phyloP scores from a whole-genome alignment of 2,888 invertebrate genomes.

The Metallyticus violacea region DNA sequence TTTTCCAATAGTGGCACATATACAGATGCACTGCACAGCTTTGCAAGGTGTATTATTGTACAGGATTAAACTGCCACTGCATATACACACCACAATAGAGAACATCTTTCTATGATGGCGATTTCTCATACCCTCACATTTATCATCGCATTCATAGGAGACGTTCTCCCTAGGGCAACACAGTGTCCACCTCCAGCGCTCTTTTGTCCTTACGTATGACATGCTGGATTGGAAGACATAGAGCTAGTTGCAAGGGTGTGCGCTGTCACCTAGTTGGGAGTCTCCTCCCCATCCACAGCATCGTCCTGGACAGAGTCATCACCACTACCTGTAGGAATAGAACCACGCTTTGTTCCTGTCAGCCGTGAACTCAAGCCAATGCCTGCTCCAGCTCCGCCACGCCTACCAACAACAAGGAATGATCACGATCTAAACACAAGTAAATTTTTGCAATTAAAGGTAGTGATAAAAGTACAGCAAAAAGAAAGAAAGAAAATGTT shows the following conservation, averaged over 20 bases:
- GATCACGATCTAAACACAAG: conserved; percentile 17
- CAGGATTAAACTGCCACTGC: not conserved
- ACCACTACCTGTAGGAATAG: conserved; percentile 68
- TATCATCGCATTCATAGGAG: not conserved
- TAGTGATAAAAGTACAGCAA: conserved; percentile 30
- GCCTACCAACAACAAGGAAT: conserved; percentile 39
- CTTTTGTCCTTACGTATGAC: not conserved
- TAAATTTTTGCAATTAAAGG: conserved; percentile 33
- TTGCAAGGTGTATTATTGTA: not conserved
- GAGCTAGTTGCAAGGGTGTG: conserved; percentile 4
- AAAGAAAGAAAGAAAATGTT: conserved; percentile 18
- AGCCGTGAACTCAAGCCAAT: conserved; percentile 61
- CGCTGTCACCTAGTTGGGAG: conserved; percentile 48
- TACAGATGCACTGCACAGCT: not conserved
- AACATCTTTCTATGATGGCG: not conserved
- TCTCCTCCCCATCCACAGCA: conserved; percentile 71
- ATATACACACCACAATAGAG: not conserved
- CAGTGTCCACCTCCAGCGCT: not conserved
- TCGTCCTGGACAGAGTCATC: conserved; percentile 72
- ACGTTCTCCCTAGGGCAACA: not conserved
- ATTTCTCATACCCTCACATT: not conserved
- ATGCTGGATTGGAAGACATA: conserved; percentile 2
- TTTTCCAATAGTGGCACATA: not conserved
- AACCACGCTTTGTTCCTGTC: conserved; percentile 66
- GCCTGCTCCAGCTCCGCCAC: conserved; percentile 52